These are phyloP conservation scores for Troides oblongomaculatus DNA, from an alignment of 2,888 invertebrate genomes.

Conservation along the genomic window DNA sequence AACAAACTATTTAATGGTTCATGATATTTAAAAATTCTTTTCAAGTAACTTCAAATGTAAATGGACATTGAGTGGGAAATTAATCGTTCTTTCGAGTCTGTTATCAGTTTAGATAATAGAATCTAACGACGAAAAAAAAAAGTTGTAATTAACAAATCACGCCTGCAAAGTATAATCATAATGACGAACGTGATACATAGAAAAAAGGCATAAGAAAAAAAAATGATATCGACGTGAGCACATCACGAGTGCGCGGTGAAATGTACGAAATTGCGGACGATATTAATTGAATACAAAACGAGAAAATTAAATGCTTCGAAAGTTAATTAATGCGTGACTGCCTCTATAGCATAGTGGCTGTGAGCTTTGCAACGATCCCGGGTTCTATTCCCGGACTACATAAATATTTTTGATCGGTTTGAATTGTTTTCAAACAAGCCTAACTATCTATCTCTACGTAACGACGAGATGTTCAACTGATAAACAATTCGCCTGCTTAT, in stretches of 20 bases:
- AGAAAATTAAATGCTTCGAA: conserved; percentile 46
- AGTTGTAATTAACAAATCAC: conserved; percentile 2
- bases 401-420: no score
- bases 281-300: conserved; percentile 37
- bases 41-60: no score
- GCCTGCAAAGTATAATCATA: conserved; percentile 1
- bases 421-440: no score
- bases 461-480: no score
- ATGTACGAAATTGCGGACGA: conserved; percentile 28
- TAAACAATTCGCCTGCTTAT: no score
- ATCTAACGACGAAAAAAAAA: not conserved
- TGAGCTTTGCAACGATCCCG: no score
- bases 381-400: no score
- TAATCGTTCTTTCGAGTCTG: not conserved
- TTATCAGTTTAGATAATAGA: not conserved
- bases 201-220: not conserved
- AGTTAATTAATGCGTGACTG: conserved; percentile 46
- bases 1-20: no score
- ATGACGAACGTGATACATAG: conserved; percentile 17
- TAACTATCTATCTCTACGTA: no score
- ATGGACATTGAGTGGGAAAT: no score
- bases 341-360: no score
- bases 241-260: conserved; percentile 17
- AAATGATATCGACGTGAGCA: conserved; percentile 5
- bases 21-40: no score